A percentile compares a stretch with the other conserved stretches of the same genome.
Evolutionary conservation across 2,113 vertebrate genomes (phyloP).

Genomic region (Cichladusa arquata): DNA sequence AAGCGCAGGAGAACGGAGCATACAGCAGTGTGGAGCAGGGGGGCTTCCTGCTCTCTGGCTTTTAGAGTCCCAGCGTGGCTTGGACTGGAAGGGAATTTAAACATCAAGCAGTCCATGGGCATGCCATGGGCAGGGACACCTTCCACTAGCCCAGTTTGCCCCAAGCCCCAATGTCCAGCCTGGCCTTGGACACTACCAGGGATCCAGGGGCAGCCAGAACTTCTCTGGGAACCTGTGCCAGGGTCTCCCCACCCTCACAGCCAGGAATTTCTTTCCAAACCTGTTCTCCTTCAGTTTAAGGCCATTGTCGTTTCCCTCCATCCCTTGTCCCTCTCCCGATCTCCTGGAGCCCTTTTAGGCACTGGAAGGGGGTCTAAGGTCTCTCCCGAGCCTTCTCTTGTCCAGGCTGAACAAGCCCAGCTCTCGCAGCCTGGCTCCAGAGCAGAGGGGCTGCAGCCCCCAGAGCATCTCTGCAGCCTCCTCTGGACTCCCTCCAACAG

Average conservation of each 20-base stretch:
- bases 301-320: not conserved
- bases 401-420: not conserved
- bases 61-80: not conserved
- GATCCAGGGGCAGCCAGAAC: not conserved
- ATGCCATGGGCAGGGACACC: not conserved
- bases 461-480: not conserved
- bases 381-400: not conserved
- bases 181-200: not conserved
- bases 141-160: not conserved
- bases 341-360: not conserved
- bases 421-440: not conserved
- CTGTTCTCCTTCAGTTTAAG: not conserved
- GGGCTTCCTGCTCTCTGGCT: not conserved
- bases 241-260: not conserved
- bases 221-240: not conserved
- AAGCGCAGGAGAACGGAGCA: not conserved
- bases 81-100: not conserved
- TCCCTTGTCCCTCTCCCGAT: not conserved
- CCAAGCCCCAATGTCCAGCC: accelerated
- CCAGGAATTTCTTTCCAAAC: not conserved
- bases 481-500: not conserved
- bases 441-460: not conserved
- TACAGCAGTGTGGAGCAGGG: not conserved
- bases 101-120: not conserved
- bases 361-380: not conserved